Conservation (phyloP, 92 coral and sea anemone genomes). For the Hydrozoanthus gracilis region DNA sequence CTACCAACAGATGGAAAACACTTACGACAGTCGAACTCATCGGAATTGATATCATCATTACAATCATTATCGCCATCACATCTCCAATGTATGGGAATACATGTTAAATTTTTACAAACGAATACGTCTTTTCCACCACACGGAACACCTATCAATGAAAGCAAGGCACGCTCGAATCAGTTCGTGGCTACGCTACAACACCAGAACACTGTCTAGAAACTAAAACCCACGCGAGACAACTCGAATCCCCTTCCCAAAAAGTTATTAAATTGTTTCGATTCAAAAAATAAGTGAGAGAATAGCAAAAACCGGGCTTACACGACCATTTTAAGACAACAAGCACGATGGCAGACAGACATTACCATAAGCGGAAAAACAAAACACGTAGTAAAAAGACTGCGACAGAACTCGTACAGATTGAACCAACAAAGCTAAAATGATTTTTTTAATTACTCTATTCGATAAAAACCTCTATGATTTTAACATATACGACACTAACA, state of each 20-base stretch:
- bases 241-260: neutral
- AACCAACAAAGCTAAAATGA: neutral
- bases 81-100: constrained; percentile 61
- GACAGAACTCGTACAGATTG: neutral
- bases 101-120: constrained; percentile 41
- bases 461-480: neutral
- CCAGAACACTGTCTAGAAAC: no score
- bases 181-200: neutral
- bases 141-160: constrained; percentile 36
- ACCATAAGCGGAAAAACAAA: constrained; percentile 44
- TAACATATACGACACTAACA: neutral
- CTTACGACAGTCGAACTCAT: constrained; percentile 61
- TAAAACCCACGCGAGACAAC: neutral
- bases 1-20: neutral
- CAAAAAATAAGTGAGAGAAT: neutral
- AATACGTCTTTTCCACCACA: neutral
- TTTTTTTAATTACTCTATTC: neutral
- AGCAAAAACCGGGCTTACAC: neutral
- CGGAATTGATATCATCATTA: constrained; percentile 47
- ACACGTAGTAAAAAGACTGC: constrained; percentile 39
- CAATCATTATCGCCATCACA: constrained; percentile 68
- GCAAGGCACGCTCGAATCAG: neutral
- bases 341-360: constrained; percentile 17
- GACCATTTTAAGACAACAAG: constrained; percentile 3
- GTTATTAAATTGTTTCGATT: neutral